Base-by-base conservation (phyloP, 2,888 invertebrate genomes). In the Sarcophaga subvicina region DNA sequence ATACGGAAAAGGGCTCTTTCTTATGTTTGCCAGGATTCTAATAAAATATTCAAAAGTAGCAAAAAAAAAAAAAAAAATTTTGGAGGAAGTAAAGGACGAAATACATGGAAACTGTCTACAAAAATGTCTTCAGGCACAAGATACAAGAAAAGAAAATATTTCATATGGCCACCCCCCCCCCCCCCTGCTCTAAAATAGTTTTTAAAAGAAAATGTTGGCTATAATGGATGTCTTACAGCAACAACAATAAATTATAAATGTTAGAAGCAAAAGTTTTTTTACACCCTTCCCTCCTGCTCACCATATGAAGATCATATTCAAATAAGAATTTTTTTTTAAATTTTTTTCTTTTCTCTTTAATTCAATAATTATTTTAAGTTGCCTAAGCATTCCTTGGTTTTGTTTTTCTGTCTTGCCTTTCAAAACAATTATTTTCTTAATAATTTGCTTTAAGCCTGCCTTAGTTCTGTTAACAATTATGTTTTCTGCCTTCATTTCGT, bases 21-120 rank as follows among this genome's bases (percentile, higher is more conserved):
- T 47, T 22, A 49, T 49, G 71, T 83, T 80, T 80, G 77, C 80
- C 83, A 67, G 22, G 22, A 73, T 59, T 80, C 63, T 69, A 45
- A 45, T 64, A 25, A 76, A 66, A 80, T 79, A 73, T 83, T 60
- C 54, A 45, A 67, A 83, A 62, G 49, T 60, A 71, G 17, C 60
- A 72, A 27, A 54, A 59, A 20, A 64, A 47, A 8, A 17, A 47
- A 47, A n/a, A 45, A n/a, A 5, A 17, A 70, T 14, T 20, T 47
- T 37, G 37, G 3, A 37, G 37, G 37, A 37, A 37, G 37, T 37
- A 37, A 37, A 8, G 37, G 37, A 37, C 8, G 8, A 10, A 37
- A 37, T 4, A 70, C 22, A 64, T 54, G 5, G n/a, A 66, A 66
- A 67, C 54, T 71, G 83, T 86, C 83, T 83, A 22, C 62, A 14